Conservation (phyloP, 53 echinoderm and acorn worm genomes). For the Luidia sarsii region DNA sequence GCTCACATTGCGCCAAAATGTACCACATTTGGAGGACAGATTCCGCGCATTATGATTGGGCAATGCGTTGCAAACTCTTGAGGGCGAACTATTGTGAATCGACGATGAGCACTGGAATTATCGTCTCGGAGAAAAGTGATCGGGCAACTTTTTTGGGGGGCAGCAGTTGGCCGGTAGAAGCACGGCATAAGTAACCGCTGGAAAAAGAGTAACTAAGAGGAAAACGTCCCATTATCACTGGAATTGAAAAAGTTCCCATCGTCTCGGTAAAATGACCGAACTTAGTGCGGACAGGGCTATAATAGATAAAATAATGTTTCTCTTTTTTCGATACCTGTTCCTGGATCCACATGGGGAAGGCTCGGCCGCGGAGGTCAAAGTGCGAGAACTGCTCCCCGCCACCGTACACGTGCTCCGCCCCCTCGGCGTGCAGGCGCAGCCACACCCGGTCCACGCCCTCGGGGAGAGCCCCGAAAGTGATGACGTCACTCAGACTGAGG, state of each 20-base stretch:
- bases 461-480: slow-evolving; percentile 53
- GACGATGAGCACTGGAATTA: no score
- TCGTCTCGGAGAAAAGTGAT: no score
- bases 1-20: no score
- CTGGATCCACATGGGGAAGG: slow-evolving; percentile 85
- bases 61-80: no score
- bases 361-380: slow-evolving; percentile 78
- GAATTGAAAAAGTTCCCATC: background rate
- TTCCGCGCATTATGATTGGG: no score
- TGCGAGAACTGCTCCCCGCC: slow-evolving; percentile 94
- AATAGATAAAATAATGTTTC: background rate
- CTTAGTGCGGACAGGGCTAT: background rate
- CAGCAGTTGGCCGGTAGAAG: no score
- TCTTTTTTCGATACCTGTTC: slow-evolving; percentile 72
- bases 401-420: slow-evolving; percentile 84
- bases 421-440: slow-evolving; percentile 77
- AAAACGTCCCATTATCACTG: no score
- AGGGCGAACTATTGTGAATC: no score
- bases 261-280: background rate
- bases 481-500: slow-evolving; percentile 48
- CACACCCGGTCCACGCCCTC: slow-evolving; percentile 64
- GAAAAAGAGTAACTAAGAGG: no score
- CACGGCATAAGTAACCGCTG: no score
- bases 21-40: no score
- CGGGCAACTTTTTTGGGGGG: no score